phyloP scores from a whole-genome alignment of 53 echinoderm and acorn worm species.

The Stichopus horrens region DNA sequence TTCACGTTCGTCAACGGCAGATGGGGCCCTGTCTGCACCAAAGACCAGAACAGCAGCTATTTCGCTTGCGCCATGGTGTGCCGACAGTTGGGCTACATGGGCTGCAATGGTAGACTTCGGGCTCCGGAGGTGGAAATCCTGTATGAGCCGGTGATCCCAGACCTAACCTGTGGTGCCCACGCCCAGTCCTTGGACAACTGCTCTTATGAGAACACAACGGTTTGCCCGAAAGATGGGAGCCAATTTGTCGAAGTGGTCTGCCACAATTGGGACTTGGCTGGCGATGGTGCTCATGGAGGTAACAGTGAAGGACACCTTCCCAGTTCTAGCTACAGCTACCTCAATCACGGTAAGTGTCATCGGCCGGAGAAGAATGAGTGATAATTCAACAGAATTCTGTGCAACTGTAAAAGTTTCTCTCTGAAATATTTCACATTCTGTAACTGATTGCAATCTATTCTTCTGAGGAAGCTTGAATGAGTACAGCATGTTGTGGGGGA shows the following conservation, averaged over 20 bases:
- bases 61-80: neutral
- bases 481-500: no score
- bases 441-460: no score
- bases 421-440: no score
- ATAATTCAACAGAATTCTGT: no score
- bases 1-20: conserved; percentile 3
- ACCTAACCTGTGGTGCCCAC: neutral
- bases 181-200: neutral
- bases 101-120: neutral
- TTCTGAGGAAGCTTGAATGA: no score
- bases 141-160: neutral
- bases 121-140: neutral
- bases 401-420: no score
- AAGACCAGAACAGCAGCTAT: neutral
- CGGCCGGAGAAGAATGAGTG: no score
- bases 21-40: conserved; percentile 10
- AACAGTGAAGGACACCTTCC: no score
- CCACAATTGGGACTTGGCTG: neutral
- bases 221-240: neutral
- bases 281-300: neutral
- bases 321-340: no score
- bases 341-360: no score
- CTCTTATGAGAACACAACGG: neutral
- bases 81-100: neutral
- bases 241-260: neutral